Evolutionary conservation across 2,797 vertebrate genomes (phyloP).

Genomic region (Sphenodon punctatus): DNA sequence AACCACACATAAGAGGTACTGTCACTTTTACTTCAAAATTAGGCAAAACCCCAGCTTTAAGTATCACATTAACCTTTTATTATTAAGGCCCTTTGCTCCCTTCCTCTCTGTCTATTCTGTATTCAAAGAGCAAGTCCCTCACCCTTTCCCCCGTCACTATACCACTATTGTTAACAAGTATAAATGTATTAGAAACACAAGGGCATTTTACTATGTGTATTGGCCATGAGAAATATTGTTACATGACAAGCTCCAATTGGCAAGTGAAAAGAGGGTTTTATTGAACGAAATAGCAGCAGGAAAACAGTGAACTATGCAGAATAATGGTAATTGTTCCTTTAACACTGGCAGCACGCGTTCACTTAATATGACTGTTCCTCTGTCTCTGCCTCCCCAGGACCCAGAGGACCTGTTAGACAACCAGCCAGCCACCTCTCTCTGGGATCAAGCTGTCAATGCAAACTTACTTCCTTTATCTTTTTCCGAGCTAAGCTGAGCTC

Average conservation of each 20-base stretch:
- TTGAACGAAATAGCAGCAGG: conserved; percentile 73
- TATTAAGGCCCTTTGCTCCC: not conserved
- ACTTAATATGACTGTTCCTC: conserved; percentile 71
- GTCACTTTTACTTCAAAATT: conserved; percentile 24
- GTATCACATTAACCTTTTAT: conserved; percentile 21
- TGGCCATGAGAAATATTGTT: conserved; percentile 73
- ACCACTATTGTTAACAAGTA: conserved; percentile 70
- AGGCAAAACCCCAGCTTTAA: conserved; percentile 25
- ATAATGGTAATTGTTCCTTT: conserved; percentile 75
- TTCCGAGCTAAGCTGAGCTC: conserved; percentile 73
- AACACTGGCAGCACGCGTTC: conserved; percentile 54
- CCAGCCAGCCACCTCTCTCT: conserved; percentile 75
- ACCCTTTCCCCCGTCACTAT: conserved; percentile 55
- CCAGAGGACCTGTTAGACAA: conserved; percentile 77
- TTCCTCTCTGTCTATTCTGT: conserved; percentile 27
- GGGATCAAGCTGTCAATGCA: conserved; percentile 78
- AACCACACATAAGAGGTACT: conserved; percentile 8
- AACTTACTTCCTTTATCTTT: conserved; percentile 72
- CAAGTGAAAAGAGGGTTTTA: conserved; percentile 74
- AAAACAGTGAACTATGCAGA: conserved; percentile 69
- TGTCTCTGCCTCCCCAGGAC: conserved; percentile 70
- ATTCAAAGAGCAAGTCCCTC: conserved; percentile 68
- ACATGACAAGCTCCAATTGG: conserved; percentile 74
- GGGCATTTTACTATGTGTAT: conserved; percentile 73
- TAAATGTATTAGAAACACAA: conserved; percentile 74